These are phyloP conservation scores for Denticeps clupeoides DNA, from an alignment of 2,797 vertebrate genomes.

Conservation along the genomic window DNA sequence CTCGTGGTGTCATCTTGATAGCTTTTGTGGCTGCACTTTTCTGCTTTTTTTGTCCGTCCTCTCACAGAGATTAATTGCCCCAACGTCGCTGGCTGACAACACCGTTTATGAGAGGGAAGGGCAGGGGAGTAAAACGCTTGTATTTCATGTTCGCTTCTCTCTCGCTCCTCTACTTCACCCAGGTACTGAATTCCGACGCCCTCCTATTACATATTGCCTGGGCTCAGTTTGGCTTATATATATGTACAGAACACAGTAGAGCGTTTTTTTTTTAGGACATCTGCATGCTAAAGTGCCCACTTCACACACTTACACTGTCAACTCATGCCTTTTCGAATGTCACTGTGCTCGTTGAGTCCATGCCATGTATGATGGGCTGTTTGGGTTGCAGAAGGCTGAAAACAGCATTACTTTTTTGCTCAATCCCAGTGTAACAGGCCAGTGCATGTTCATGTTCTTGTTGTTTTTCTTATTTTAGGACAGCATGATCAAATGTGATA, in stretches of 20 bases:
- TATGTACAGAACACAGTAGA: not conserved
- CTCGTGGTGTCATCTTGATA: constrained; percentile 52
- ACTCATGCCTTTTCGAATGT: too few relatives aligned
- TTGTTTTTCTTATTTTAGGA: too few relatives aligned
- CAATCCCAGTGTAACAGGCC: too few relatives aligned
- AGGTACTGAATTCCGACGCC: not conserved
- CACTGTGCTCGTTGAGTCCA: too few relatives aligned
- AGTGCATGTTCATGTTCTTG: too few relatives aligned
- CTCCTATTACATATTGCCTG: not conserved
- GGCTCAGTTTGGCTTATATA: not conserved
- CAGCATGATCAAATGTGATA: too few relatives aligned
- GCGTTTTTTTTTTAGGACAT: too few relatives aligned
- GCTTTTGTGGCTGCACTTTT: constrained; percentile 45
- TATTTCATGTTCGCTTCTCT: constrained; percentile 32
- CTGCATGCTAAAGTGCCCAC: too few relatives aligned
- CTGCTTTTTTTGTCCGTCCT: constrained; percentile 34
- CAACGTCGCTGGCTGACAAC: constrained; percentile 44
- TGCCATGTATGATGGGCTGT: too few relatives aligned
- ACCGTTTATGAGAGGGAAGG: constrained; percentile 47
- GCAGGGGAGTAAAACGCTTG: constrained; percentile 33
- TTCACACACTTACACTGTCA: too few relatives aligned
- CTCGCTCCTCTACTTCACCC: constrained; percentile 8
- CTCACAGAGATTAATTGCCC: constrained; percentile 57
- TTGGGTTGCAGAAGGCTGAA: too few relatives aligned
- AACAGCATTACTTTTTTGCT: too few relatives aligned